Evolutionary conservation across 2,797 vertebrate species (phyloP).

Genomic region (Vireo griseus): DNA sequence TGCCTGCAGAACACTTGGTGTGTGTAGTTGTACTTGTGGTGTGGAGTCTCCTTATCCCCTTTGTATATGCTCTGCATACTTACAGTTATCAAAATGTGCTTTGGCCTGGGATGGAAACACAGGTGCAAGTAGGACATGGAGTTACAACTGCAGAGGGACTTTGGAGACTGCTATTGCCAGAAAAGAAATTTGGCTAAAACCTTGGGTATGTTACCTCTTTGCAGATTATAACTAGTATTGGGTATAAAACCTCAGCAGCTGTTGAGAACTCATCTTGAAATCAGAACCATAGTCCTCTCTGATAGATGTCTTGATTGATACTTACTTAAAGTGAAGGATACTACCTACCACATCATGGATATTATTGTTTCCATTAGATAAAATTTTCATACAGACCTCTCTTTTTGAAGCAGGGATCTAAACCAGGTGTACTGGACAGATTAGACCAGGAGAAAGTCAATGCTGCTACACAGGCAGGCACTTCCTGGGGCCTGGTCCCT

Average conservation of each 20-base stretch:
- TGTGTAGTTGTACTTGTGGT: neutral
- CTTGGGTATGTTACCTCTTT: neutral
- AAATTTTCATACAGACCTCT: neutral
- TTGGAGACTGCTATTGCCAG: neutral
- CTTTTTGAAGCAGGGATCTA: neutral
- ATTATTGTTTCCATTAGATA: neutral
- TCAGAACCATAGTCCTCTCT: neutral
- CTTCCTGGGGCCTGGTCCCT: neutral
- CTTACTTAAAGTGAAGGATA: neutral
- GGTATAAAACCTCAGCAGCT: neutral
- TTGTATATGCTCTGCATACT: neutral
- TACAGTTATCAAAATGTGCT: neutral
- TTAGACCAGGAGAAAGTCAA: neutral
- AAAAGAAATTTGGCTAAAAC: neutral
- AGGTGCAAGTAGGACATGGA: neutral
- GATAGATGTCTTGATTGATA: neutral
- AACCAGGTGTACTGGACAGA: rapidly evolving
- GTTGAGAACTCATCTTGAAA: neutral
- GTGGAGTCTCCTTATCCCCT: neutral
- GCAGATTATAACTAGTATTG: neutral
- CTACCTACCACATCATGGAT: neutral
- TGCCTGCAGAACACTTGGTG: neutral
- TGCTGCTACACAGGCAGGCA: neutral
- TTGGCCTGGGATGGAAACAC: neutral
- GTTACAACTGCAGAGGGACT: neutral